These are phyloP conservation scores for Aphelinus atriplicis DNA, from an alignment of 1,140 invertebrate genomes.

Conservation along the genomic window DNA sequence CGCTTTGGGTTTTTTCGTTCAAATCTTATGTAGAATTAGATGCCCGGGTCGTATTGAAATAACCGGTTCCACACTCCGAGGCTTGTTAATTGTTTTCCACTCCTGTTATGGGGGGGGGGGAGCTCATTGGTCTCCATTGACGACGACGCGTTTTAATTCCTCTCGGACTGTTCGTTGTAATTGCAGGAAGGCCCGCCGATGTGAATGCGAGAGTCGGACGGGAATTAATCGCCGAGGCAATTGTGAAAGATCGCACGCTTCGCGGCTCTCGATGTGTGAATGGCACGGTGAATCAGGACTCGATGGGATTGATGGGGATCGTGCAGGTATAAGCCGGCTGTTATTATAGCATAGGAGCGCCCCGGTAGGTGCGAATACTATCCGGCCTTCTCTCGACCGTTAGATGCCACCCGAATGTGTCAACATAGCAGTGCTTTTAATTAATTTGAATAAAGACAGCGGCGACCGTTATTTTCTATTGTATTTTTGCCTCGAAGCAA, in stretches of 20 bases:
- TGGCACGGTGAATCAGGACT: background rate
- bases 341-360: too few species aligned
- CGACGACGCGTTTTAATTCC: background rate
- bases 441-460: too few species aligned
- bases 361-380: too few species aligned
- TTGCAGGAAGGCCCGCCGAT: background rate
- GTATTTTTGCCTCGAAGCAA: too few species aligned
- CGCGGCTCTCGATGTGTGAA: background rate
- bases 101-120: background rate
- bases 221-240: background rate
- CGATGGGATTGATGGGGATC: background rate
- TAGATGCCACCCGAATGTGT: too few species aligned
- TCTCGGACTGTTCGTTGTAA: background rate
- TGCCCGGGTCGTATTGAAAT: slow-evolving; percentile 10
- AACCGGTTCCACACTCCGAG: slow-evolving; percentile 6
- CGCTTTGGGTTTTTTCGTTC: too few species aligned
- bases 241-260: background rate
- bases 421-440: too few species aligned
- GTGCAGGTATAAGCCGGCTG: background rate
- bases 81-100: slow-evolving; percentile 1
- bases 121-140: background rate
- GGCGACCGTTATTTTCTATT: too few species aligned
- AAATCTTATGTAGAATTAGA: too few species aligned
- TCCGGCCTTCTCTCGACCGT: too few species aligned
- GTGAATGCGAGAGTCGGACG: background rate